Percentiles rank a stretch among this genome's conserved stretches.
Evolutionary conservation across 2,797 vertebrate species (phyloP).

Genomic region (Megalops cyprinoides): DNA sequence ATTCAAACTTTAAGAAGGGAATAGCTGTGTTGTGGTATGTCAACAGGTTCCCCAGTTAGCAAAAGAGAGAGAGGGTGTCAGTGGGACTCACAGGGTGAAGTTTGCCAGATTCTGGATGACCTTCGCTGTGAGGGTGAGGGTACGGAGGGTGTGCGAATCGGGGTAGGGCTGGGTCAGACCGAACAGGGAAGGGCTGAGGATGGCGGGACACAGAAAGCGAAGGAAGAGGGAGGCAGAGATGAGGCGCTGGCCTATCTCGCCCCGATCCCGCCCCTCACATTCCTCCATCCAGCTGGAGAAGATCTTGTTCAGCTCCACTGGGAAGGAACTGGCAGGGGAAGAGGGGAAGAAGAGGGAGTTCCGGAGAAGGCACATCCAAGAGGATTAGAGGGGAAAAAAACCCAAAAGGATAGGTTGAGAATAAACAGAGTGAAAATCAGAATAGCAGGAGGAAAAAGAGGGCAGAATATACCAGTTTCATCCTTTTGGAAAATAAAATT

Average conservation of each 20-base stretch:
- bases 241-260: conserved; percentile 82
- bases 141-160: conserved; percentile 78
- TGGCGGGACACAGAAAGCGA: conserved; percentile 90
- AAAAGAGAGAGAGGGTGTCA: not conserved
- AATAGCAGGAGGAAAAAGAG: too few species aligned
- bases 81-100: conserved; percentile 80
- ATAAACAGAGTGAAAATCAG: too few species aligned
- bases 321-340: conserved; percentile 77
- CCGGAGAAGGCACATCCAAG: not conserved
- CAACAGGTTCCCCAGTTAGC: not conserved
- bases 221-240: conserved; percentile 95
- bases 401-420: too few species aligned
- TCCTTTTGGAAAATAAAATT: too few species aligned
- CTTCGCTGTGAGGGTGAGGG: conserved; percentile 91
- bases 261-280: conserved; percentile 74
- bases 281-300: conserved; percentile 87
- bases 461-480: too few species aligned
- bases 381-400: not conserved
- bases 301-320: conserved; percentile 84
- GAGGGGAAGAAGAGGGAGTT: not conserved
- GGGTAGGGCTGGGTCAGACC: conserved; percentile 87
- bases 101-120: conserved; percentile 97
- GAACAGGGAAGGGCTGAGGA: conserved; percentile 93
- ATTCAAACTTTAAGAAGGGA: too few species aligned
- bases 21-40: not conserved